Conservation (phyloP, 2,888 invertebrate species). For the Periphyllus acericola region DNA sequence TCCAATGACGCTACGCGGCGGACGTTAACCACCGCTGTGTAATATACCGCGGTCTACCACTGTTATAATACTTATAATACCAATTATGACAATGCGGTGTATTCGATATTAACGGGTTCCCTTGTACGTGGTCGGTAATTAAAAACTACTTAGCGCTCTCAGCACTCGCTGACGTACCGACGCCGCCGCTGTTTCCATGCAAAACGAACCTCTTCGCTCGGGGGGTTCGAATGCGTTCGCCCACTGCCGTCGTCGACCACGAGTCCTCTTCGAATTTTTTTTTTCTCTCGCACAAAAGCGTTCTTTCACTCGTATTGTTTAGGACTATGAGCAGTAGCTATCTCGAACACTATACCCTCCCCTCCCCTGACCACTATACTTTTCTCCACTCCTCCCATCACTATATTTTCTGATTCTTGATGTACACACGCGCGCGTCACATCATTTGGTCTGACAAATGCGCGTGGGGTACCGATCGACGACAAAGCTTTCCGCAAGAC, state of each 20-base stretch:
- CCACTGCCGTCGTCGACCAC: not conserved
- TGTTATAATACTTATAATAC: no score
- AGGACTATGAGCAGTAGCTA: not conserved
- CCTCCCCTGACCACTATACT: not conserved
- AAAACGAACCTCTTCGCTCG: not conserved
- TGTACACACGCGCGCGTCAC: not conserved
- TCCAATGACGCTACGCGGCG: no score
- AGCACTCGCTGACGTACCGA: not conserved
- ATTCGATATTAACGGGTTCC: not conserved
- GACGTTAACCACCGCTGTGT: no score
- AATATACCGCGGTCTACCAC: no score
- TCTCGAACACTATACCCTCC: not conserved
- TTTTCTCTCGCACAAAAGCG: not conserved
- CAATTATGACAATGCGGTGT: no score
- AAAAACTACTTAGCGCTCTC: conserved; percentile 25
- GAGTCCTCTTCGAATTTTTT: not conserved
- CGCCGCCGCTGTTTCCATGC: not conserved
- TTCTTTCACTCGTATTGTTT: not conserved
- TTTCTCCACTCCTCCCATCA: not conserved
- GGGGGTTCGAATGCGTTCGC: not conserved
- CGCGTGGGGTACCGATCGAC: not conserved
- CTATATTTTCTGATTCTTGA: not conserved
- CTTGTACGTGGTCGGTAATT: not conserved
- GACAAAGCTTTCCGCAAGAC: not conserved
- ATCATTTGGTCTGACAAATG: not conserved